phyloP scores from a whole-genome alignment of 2,888 invertebrate genomes.

The Sesia bembeciformis region DNA sequence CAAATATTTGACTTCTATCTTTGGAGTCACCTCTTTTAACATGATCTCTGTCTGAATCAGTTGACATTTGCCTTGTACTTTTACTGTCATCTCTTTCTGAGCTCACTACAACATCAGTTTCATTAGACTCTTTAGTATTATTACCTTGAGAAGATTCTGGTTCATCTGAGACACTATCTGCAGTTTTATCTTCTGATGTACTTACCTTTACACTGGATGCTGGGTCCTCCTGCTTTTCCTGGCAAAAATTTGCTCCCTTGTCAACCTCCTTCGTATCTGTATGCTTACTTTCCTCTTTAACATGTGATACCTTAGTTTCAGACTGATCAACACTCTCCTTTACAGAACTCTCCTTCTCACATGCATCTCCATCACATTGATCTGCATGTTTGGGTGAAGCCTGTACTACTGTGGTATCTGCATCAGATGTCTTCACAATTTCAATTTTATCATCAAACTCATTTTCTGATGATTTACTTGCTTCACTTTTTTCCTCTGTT shows the following conservation, averaged over 20 bases:
- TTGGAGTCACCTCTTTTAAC: slow-evolving; percentile 10
- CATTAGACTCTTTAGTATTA: slow-evolving; percentile 38
- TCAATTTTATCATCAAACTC: background rate
- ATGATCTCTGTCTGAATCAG: slow-evolving; percentile 18
- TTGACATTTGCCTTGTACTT: slow-evolving; percentile 8
- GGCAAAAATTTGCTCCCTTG: background rate
- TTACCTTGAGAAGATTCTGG: slow-evolving; percentile 29
- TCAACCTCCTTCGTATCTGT: slow-evolving; percentile 14
- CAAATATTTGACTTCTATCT: background rate
- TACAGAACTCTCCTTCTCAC: slow-evolving; percentile 1
- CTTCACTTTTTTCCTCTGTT: slow-evolving; percentile 11
- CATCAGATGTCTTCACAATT: slow-evolving; percentile 23
- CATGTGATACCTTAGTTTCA: slow-evolving; percentile 52
- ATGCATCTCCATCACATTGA: slow-evolving; percentile 10
- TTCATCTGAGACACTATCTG: slow-evolving; percentile 31
- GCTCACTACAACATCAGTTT: slow-evolving; percentile 59
- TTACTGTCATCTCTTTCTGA: slow-evolving; percentile 14
- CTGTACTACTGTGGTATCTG: slow-evolving; percentile 34
- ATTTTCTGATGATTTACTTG: background rate
- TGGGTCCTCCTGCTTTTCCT: slow-evolving; percentile 19
- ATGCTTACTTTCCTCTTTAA: slow-evolving; percentile 36
- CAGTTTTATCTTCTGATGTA: slow-evolving; percentile 45
- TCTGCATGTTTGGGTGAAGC: slow-evolving; percentile 15
- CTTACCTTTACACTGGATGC: slow-evolving; percentile 43
- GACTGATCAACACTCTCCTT: slow-evolving; percentile 37